Percentiles rank a stretch among this genome's conserved stretches.
phyloP scores from a whole-genome alignment of 2,113 vertebrate species.

The Buteo buteo region DNA sequence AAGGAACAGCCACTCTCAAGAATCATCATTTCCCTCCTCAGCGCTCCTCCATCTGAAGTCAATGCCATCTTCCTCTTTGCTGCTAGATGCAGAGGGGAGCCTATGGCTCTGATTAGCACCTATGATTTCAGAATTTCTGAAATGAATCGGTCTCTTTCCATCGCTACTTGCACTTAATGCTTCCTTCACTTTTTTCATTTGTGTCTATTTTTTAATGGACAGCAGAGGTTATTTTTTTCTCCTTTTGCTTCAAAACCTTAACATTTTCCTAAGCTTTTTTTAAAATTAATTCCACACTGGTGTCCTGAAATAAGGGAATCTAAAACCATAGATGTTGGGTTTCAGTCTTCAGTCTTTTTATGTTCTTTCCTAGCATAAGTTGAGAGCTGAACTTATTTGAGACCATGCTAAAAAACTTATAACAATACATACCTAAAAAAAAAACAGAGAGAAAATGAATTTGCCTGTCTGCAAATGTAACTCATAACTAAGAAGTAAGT shows the following conservation, averaged over 20 bases:
- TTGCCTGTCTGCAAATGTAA: neutral
- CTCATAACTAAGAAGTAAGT: neutral
- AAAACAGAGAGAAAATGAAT: neutral
- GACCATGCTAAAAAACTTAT: neutral
- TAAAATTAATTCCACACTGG: neutral
- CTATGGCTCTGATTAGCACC: neutral
- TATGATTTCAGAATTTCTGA: neutral
- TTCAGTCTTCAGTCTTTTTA: neutral
- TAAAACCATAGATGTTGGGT: neutral
- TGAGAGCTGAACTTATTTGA: neutral
- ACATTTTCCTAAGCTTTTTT: neutral
- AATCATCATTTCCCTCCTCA: neutral
- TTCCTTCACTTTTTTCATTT: neutral
- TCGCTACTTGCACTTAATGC: accelerated
- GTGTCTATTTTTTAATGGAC: neutral
- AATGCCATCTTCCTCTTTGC: neutral
- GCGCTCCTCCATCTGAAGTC: accelerated
- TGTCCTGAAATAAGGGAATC: neutral
- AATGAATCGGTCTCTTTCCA: accelerated
- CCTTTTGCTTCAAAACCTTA: neutral
- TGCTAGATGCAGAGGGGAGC: neutral
- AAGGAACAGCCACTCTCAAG: neutral
- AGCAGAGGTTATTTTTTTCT: neutral
- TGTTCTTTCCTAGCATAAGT: neutral
- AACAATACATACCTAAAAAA: neutral